phyloP scores from a whole-genome alignment of 2,888 invertebrate genomes.

The Acronicta aceris region DNA sequence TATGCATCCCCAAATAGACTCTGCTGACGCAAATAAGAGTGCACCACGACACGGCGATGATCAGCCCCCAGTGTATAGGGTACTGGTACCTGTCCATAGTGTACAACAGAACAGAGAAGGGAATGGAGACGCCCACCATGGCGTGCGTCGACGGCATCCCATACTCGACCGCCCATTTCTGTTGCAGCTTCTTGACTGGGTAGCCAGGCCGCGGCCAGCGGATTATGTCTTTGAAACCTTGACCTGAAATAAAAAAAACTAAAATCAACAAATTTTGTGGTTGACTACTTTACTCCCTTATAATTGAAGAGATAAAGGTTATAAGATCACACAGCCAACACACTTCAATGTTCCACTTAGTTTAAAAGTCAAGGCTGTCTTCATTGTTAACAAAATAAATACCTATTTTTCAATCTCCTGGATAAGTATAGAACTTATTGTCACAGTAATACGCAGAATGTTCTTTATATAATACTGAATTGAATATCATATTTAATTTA shows the following conservation, averaged over 20 bases:
- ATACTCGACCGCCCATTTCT: slow-evolving; percentile 97
- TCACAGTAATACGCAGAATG: too few relatives aligned
- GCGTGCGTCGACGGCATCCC: slow-evolving; percentile 99
- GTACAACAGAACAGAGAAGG: slow-evolving; percentile 94
- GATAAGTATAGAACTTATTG: too few relatives aligned
- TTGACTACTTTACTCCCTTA: background rate
- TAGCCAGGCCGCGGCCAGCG: slow-evolving; percentile 96
- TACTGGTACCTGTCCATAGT: slow-evolving; percentile 94
- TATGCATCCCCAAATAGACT: slow-evolving; percentile 98
- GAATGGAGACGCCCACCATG: slow-evolving; percentile 96
- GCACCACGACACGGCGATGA: slow-evolving; percentile 92
- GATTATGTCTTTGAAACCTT: slow-evolving; percentile 96
- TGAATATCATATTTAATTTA: too few relatives aligned
- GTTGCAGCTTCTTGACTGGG: slow-evolving; percentile 95
- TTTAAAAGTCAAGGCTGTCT: background rate
- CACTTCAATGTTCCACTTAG: background rate
- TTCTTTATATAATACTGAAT: too few relatives aligned
- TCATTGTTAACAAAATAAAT: too few relatives aligned
- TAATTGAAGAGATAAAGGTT: background rate
- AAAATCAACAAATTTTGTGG: too few relatives aligned
- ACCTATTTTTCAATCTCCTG: too few relatives aligned
- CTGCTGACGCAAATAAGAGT: slow-evolving; percentile 94
- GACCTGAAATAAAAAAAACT: slow-evolving; percentile 89
- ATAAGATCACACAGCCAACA: too few relatives aligned
- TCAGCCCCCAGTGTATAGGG: slow-evolving; percentile 88